These are phyloP conservation scores for Drepana arcuata DNA, from an alignment of 1,140 invertebrate species.

Conservation along the genomic window DNA sequence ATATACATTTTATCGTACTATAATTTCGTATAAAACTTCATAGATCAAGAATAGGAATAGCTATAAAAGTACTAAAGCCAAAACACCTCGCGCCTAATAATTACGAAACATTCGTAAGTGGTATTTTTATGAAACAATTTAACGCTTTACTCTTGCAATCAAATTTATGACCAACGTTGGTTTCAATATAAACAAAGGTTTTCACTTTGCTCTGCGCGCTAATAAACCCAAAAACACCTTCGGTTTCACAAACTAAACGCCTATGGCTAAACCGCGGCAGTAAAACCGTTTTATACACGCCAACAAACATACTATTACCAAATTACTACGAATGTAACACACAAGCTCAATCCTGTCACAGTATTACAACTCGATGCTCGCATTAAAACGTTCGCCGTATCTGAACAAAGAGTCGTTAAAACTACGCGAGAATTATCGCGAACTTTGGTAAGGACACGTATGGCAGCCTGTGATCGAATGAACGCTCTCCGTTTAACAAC, in stretches of 20 bases:
- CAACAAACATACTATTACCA: slow-evolving; percentile 41
- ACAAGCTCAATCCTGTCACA: slow-evolving; percentile 40
- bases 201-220: slow-evolving; percentile 48
- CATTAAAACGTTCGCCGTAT: slow-evolving; percentile 37
- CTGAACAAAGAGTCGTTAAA: slow-evolving; percentile 64
- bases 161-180: slow-evolving; percentile 51
- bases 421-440: slow-evolving; percentile 26
- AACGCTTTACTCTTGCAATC: slow-evolving; percentile 33
- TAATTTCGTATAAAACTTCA: too few relatives aligned
- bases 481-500: slow-evolving; percentile 58
- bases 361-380: slow-evolving; percentile 32
- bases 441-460: slow-evolving; percentile 31
- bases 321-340: slow-evolving; percentile 59
- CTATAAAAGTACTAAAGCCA: too few relatives aligned
- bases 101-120: slow-evolving; percentile 20
- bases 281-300: slow-evolving; percentile 46
- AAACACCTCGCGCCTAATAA: slow-evolving; percentile 14
- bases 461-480: slow-evolving; percentile 50
- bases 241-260: slow-evolving; percentile 48
- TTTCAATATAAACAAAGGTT: slow-evolving; percentile 57
- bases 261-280: slow-evolving; percentile 49
- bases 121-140: slow-evolving; percentile 31
- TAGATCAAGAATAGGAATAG: too few relatives aligned
- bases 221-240: slow-evolving; percentile 65
- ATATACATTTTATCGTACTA: too few relatives aligned